Conservation (phyloP, 2,888 invertebrate genomes). For the Lacanobia wlatinum region DNA sequence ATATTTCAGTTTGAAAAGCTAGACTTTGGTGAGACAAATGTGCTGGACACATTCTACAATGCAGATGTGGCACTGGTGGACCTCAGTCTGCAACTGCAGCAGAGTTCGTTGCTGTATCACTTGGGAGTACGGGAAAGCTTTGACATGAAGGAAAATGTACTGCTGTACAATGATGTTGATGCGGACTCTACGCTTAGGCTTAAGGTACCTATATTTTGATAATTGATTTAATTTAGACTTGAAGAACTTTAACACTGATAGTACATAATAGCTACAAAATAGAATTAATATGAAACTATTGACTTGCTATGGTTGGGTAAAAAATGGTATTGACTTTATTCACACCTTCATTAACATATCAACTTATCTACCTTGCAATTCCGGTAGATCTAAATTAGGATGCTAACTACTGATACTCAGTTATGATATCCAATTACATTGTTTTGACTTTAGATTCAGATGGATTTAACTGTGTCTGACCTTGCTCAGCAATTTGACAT, state of each 20-base stretch:
- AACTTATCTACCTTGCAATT: not conserved
- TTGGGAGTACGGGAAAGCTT: conserved; percentile 99
- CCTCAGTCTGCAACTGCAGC: conserved; percentile 97
- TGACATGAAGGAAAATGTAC: conserved; percentile 98
- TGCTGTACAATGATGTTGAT: conserved; percentile 97
- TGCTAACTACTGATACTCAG: not conserved
- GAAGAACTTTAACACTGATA: no score
- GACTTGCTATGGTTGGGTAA: no score
- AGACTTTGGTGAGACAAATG: conserved; percentile 99
- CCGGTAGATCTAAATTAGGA: conserved; percentile 7
- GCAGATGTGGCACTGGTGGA: conserved; percentile 99
- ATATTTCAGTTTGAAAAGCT: conserved; percentile 97
- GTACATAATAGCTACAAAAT: no score
- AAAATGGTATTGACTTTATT: not conserved
- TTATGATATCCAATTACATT: conserved; percentile 37
- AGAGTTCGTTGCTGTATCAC: conserved; percentile 98
- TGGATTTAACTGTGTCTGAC: conserved; percentile 39
- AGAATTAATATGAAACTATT: no score
- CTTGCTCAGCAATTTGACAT: conserved; percentile 23
- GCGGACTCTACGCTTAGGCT: conserved; percentile 96
- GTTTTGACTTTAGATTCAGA: conserved; percentile 39
- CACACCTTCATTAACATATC: conserved; percentile 24
- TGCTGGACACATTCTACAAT: conserved; percentile 98
- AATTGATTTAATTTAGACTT: not conserved
- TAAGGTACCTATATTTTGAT: conserved; percentile 91